Base-by-base conservation (phyloP, 2,113 vertebrate species). In the Limnothrissa miodon region DNA sequence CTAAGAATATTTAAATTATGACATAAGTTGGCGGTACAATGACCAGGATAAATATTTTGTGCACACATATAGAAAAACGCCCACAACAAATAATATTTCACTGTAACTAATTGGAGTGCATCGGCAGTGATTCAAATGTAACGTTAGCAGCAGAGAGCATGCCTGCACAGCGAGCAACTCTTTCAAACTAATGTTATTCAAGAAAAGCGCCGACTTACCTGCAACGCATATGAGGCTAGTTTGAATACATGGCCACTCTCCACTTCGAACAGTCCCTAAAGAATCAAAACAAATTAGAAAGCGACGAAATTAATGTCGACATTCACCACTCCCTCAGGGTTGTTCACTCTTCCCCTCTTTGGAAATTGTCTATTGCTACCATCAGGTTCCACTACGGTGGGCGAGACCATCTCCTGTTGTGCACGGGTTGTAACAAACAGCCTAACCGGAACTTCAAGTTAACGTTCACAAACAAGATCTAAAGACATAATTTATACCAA, bases 241-340 rank as follows among this genome's bases (percentile, higher is more conserved):
- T 95, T 97, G 94, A 99, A 99, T 81, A 97, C 92, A 48, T 96
- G 93, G 86, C 93, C 97, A 13, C 97, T 99, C 86, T 97, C 96
- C 86, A 97, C 95, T 85, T 98, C 96, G 39, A 97, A 96, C 74
- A 92, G 95, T 25, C 96, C 97, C 98, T 99, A 95, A 33, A 36
- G 29, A 36, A 80, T 8, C 81, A 89, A 78, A 78, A 90, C 74
- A 85, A 39, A 86, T 85, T 83, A 56, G 45, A 45, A 45, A 45
- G 15, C 45, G 2, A 79, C 5, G 39, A 46, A 10, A 13, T 70
- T 46, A 74, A 0, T 15, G 66, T 74, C 66, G 66, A 74, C 36
- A 33, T 74, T 74, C 0, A 9, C 15, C 33, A 74, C 66, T 36
- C 15, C 66, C 66, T 36, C 29, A 2, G 25, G 36, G 66, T 74